These are phyloP conservation scores for Squalus acanthias DNA, from an alignment of 2,797 vertebrate genomes.

Conservation along the genomic window DNA sequence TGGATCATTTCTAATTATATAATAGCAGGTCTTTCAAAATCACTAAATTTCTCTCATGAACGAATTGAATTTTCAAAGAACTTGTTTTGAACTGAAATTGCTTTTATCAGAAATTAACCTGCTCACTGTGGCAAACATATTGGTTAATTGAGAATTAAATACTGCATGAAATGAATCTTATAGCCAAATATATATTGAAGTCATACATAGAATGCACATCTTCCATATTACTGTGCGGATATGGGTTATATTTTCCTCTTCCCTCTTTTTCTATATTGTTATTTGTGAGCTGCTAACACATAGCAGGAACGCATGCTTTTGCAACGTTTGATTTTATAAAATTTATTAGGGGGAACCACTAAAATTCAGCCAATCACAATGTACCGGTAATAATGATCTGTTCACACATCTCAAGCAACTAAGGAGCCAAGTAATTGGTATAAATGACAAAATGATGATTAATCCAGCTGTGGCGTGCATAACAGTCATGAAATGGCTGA, in stretches of 20 bases:
- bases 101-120: not conserved
- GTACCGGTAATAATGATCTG: not conserved
- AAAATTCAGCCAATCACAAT: slow-evolving; percentile 21
- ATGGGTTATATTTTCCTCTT: not conserved
- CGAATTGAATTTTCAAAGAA: not conserved
- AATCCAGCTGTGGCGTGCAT: not conserved
- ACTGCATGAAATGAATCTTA: not conserved
- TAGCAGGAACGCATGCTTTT: not conserved
- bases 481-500: not conserved
- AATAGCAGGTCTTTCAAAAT: not conserved
- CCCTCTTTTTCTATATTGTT: not conserved
- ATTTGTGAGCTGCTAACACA: not conserved
- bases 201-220: not conserved
- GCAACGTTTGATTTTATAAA: not conserved
- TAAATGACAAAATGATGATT: slow-evolving; percentile 27
- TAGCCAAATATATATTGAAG: not conserved
- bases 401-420: not conserved
- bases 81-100: not conserved
- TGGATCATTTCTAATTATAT: not conserved
- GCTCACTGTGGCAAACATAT: not conserved
- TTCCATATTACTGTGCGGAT: not conserved
- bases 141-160: not conserved
- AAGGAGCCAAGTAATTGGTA: slow-evolving; percentile 17
- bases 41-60: not conserved
- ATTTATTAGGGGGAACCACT: not conserved